Evolutionary conservation across 2,797 vertebrate species (phyloP).

Genomic region (Loris lydekkerianus): DNA sequence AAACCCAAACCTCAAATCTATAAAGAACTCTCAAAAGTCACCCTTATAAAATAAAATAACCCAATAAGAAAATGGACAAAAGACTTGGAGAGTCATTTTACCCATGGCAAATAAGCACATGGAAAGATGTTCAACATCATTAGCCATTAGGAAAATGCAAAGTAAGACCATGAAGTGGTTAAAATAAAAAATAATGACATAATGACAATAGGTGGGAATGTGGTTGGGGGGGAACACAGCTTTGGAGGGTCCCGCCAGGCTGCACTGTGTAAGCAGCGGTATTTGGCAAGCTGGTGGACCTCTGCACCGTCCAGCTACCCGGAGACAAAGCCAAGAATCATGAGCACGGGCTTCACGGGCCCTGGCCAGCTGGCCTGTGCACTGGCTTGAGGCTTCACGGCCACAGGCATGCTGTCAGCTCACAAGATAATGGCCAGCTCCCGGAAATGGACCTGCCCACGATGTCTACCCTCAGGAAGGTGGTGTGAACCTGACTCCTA

Average conservation of each 20-base stretch:
- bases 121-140: not conserved
- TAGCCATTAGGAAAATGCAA: not conserved
- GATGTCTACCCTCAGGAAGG: slow-evolving; percentile 93
- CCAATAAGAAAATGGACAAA: not conserved
- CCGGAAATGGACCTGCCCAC: slow-evolving; percentile 95
- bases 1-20: too few relatives aligned
- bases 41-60: not conserved
- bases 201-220: too few relatives aligned
- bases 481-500: slow-evolving; percentile 94
- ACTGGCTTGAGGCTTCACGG: slow-evolving; percentile 93
- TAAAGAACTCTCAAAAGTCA: not conserved
- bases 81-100: not conserved
- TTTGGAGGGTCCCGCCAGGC: accelerated
- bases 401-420: slow-evolving; percentile 93
- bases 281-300: accelerated
- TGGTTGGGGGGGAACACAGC: too few relatives aligned
- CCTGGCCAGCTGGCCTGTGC: slow-evolving; percentile 94
- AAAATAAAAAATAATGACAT: not conserved
- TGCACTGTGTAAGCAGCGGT: accelerated
- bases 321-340: slow-evolving; percentile 66
- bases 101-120: not conserved
- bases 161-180: not conserved
- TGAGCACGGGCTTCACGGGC: slow-evolving; percentile 96
- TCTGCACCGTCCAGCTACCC: not conserved
- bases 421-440: slow-evolving; percentile 96